Evolutionary conservation across 2,113 vertebrate species (phyloP).

Genomic region (Vidua chalybeata): DNA sequence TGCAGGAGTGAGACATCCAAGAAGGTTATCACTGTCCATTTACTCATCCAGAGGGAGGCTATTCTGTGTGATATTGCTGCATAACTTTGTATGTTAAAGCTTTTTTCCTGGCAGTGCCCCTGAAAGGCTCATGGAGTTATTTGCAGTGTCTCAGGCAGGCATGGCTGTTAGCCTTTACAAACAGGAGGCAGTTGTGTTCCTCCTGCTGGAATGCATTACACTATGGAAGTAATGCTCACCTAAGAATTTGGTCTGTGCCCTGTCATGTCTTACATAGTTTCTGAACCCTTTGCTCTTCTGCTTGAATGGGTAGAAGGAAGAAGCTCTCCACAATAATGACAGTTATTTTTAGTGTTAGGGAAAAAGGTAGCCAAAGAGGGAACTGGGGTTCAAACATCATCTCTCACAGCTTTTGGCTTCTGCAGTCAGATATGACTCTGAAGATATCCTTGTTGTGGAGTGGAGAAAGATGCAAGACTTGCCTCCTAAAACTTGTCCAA

Average conservation of each 20-base stretch:
- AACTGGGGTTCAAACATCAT: not conserved
- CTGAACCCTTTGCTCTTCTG: constrained; percentile 3
- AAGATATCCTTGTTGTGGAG: not conserved
- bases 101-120: not conserved
- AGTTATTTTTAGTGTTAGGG: not conserved
- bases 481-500: not conserved
- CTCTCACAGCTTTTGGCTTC: not conserved
- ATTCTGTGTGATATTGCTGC: not conserved
- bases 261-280: not conserved
- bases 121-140: not conserved
- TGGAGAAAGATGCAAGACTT: not conserved
- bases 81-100: not conserved
- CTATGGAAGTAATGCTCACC: not conserved
- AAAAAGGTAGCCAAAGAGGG: not conserved
- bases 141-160: not conserved
- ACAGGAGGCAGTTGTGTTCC: not conserved
- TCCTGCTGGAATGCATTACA: not conserved
- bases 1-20: not conserved
- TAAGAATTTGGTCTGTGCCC: constrained; percentile 15
- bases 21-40: not conserved
- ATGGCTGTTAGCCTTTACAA: not conserved
- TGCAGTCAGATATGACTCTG: not conserved
- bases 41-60: not conserved
- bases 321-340: not conserved
- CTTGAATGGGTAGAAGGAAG: not conserved